A percentile compares a stretch with the other conserved stretches of the same genome.
phyloP scores from a whole-genome alignment of 2,888 invertebrate genomes.

The Lutraria lutraria region DNA sequence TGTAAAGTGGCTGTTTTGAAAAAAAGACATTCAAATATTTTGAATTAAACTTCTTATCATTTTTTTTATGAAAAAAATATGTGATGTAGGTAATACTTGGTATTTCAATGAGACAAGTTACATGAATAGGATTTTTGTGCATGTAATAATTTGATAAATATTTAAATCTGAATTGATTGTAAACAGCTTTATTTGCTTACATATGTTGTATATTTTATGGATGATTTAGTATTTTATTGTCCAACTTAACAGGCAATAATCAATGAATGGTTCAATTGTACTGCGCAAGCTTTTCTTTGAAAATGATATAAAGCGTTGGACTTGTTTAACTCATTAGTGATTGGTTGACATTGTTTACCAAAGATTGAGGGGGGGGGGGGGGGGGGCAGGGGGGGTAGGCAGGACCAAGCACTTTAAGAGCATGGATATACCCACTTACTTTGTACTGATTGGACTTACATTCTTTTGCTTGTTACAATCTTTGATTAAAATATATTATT shows the following conservation, averaged over 20 bases:
- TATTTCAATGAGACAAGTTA: background rate
- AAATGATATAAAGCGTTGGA: background rate
- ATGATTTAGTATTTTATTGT: slow-evolving; percentile 8
- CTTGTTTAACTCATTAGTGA: background rate
- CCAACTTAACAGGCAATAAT: background rate
- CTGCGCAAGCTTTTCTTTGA: background rate
- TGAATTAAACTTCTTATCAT: background rate
- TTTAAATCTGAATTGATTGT: background rate
- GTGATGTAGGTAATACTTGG: background rate
- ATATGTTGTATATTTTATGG: slow-evolving; percentile 7
- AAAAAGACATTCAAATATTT: background rate
- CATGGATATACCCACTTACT: background rate
- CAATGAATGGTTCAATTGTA: background rate
- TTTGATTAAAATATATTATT: too few species aligned
- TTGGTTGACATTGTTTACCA: background rate
- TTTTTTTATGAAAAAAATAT: background rate
- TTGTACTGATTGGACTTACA: background rate
- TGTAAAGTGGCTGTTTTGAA: slow-evolving; percentile 7
- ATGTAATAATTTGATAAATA: background rate
- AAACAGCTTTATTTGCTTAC: background rate
- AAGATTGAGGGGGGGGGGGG: background rate
- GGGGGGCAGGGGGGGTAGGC: too few species aligned
- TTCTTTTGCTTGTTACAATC: background rate
- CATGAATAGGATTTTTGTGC: background rate
- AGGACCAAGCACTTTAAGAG: background rate